Base-by-base conservation (phyloP, 1,140 invertebrate genomes). In the Eupristina koningsbergeri region DNA sequence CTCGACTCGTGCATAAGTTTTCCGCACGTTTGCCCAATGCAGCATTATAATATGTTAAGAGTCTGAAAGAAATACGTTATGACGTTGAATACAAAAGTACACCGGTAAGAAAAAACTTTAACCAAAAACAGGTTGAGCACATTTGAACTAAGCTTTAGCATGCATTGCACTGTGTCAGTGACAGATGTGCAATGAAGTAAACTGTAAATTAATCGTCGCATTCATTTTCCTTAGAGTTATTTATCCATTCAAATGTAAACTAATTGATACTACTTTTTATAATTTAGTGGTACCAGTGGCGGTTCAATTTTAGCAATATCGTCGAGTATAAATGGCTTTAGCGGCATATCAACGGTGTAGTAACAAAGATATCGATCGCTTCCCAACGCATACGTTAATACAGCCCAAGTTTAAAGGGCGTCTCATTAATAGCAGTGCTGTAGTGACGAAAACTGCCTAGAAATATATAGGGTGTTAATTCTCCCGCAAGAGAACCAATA, bases 361-460 rank as follows among this genome's bases (percentile, higher is more conserved):
- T 6, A 34, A 82, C 36, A 75, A 39, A 75, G 73, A 76, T 82
- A 82, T 82, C 26, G 71, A 82, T 81, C 80, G 71, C 26, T 1
- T 19, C 39, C 29, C 45, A 67, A 61, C 50, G 9, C n/a, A 73
- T 29, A 17, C 36, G 26, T 58, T 58, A 58, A 58, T n/a, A 1
- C 7, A 80, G 29, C 45, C 2, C 17, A 81, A 45, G 58, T 26
- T 17, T 64, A 29, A 78, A 39, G 69, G 11, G 36, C 39, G 71
- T 36, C 75, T 75, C 39, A 29, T 41, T 47, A 69, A 67, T 13
- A 50, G 47, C 26, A 45, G 45, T 31, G 9, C 6, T 0, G 3
- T 36, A 31, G 2, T 8, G 31, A 22, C 19, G 29, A 31, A 36
- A 64, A 50, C 26, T 58, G 15, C 17, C 39, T 39, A 31, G 50